These are phyloP conservation scores for Pyrochroa serraticornis DNA, from an alignment of 2,888 invertebrate genomes.

Conservation along the genomic window DNA sequence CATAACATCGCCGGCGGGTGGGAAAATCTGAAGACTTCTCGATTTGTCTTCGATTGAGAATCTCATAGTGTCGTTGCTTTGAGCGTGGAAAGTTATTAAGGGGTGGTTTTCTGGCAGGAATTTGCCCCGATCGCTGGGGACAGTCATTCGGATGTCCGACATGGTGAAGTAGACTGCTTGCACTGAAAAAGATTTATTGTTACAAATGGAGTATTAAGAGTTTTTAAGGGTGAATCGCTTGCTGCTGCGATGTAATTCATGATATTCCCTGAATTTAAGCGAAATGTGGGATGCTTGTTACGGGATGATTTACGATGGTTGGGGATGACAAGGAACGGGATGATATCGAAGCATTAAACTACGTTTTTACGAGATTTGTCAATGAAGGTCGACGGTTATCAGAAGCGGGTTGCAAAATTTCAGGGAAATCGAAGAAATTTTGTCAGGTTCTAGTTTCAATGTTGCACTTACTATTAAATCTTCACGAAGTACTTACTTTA, in stretches of 20 bases:
- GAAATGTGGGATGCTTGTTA: slow-evolving; percentile 17
- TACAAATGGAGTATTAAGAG: slow-evolving; percentile 5
- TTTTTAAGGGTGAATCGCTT: slow-evolving; percentile 5
- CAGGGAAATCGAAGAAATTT: no score
- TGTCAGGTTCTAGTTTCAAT: no score
- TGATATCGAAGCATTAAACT: no score
- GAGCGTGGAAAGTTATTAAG: slow-evolving; percentile 13
- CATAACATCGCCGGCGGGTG: slow-evolving; percentile 12
- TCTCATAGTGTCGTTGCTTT: slow-evolving; percentile 1
- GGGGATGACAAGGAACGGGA: no score
- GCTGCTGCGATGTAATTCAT: slow-evolving; percentile 12
- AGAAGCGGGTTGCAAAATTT: no score
- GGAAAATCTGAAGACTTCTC: slow-evolving; percentile 5
- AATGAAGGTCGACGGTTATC: not conserved
- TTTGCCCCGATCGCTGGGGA: slow-evolving; percentile 44
- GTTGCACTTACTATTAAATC: no score
- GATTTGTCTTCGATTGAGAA: slow-evolving; percentile 6
- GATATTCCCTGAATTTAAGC: slow-evolving; percentile 4
- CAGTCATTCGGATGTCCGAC: slow-evolving; percentile 45
- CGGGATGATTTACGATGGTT: slow-evolving; percentile 8
- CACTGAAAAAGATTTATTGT: slow-evolving; percentile 36
- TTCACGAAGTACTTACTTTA: no score
- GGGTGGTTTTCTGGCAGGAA: slow-evolving; percentile 36
- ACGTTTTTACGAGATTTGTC: not conserved
- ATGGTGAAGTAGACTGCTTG: slow-evolving; percentile 49